Evolutionary conservation across 2,113 vertebrate genomes (phyloP), one percentile per base, ranked within the genome.

Genomic region (Istiophorus platypterus): DNA sequence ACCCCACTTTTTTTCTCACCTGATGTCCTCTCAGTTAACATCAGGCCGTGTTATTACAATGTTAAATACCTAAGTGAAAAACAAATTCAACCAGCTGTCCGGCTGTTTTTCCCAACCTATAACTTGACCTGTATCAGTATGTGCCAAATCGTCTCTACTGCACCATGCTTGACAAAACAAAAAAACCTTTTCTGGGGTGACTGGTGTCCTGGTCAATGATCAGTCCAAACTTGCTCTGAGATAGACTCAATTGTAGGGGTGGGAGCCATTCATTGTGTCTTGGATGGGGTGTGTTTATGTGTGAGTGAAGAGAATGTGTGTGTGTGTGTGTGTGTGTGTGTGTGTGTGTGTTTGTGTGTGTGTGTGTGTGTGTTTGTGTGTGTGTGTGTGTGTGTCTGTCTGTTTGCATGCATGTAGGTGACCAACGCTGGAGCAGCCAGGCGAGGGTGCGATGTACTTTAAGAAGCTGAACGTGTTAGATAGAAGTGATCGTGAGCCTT

Each of bases 361-460:
- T n/a, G n/a, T 37, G 24, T 47, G 72, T 70, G 67, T 51, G 13
- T 24, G 20, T 49, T 22, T 39, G 65, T 66, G 64, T 52, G n/a
- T n/a, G n/a, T n/a, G n/a, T n/a, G n/a, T n/a, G 70, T 54, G 65
- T 81, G 78, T 71, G 47, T 61, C 63, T 52, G 41, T 74, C 72
- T 69, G 66, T 77, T 37, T 70, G 67, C 76, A 63, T 74, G 63
- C 58, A 22, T 63, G 86, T 88, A 88, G 69, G 88, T 91, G 87
- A 92, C 85, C 85, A 61, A 58, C 41, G 78, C 88, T 14, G 67
- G 80, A 70, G 77, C 82, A 90, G 82, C 88, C 70, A 58, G 47
- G 85, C 85, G 80, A 91, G 90, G 82, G 92, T 93, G 92, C 88
- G 90, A 93, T 93, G 92, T 92, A 87, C 92, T 93, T 91, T 84